Conservation (phyloP, 2,888 invertebrate genomes). For the Parnassius smintheus region DNA sequence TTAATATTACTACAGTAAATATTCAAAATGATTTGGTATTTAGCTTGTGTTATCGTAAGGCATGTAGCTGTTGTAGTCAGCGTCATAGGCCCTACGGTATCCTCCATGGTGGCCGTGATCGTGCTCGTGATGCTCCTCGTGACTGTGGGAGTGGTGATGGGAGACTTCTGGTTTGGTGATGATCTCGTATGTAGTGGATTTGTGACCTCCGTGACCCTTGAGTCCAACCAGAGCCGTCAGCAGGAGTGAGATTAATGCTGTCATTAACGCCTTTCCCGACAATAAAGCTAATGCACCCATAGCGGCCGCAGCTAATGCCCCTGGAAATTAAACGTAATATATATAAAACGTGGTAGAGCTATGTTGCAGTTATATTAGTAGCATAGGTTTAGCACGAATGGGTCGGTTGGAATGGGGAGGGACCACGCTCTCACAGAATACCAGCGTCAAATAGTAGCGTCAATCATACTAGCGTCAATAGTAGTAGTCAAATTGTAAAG, state of each 20-base stretch:
- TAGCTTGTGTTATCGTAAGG: constrained; percentile 61
- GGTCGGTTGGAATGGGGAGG: too few species aligned
- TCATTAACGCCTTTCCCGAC: constrained; percentile 92
- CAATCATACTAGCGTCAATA: too few species aligned
- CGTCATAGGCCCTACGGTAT: constrained; percentile 78
- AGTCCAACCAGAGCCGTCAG: constrained; percentile 88
- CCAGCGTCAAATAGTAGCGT: too few species aligned
- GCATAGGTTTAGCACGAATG: too few species aligned
- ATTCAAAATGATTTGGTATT: constrained; percentile 25
- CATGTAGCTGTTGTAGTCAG: constrained; percentile 67
- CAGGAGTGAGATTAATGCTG: constrained; percentile 88
- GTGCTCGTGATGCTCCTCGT: constrained; percentile 83
- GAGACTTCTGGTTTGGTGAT: constrained; percentile 90
- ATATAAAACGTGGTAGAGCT: too few species aligned
- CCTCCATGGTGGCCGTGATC: constrained; percentile 79
- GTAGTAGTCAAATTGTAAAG: too few species aligned
- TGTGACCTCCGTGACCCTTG: constrained; percentile 86
- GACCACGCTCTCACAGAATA: too few species aligned
- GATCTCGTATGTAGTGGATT: constrained; percentile 90
- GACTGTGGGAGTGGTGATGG: constrained; percentile 85
- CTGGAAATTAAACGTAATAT: constrained; percentile 45
- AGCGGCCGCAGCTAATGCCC: constrained; percentile 86
- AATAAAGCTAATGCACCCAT: constrained; percentile 87
- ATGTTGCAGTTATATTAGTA: too few species aligned
- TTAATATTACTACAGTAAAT: constrained; percentile 28